Conservation (phyloP, 2,888 invertebrate species). For the Thymelicus sylvestris region DNA sequence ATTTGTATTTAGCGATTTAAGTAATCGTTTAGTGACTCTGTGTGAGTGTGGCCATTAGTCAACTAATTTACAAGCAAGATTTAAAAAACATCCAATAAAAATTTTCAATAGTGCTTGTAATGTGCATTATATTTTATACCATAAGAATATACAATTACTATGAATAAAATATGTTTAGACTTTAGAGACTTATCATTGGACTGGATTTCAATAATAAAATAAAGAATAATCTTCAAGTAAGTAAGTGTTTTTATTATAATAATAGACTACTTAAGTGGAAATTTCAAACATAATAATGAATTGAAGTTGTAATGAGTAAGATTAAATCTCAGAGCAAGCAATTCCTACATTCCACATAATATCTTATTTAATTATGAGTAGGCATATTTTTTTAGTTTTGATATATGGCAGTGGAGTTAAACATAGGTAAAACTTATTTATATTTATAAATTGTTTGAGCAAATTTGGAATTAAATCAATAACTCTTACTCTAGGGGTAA, state of each 20-base stretch:
- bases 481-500: slow-evolving; percentile 82
- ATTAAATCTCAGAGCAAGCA: slow-evolving; percentile 42
- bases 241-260: background rate
- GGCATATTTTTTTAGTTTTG: slow-evolving; percentile 40
- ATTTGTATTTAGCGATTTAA: too few relatives aligned
- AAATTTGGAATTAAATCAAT: slow-evolving; percentile 80
- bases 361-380: slow-evolving; percentile 44
- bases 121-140: slow-evolving; percentile 11
- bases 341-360: slow-evolving; percentile 50
- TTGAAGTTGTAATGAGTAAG: slow-evolving; percentile 6
- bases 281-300: background rate
- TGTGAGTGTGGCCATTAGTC: too few relatives aligned
- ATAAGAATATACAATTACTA: background rate
- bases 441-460: slow-evolving; percentile 71
- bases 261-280: background rate
- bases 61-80: slow-evolving; percentile 1
- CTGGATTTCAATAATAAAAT: background rate
- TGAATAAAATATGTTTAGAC: background rate
- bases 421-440: slow-evolving; percentile 56
- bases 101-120: slow-evolving; percentile 18
- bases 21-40: too few relatives aligned
- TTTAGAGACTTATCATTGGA: background rate
- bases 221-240: background rate
- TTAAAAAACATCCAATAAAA: background rate
- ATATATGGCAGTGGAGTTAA: slow-evolving; percentile 63